Base-by-base conservation (phyloP, 2,797 vertebrate genomes). In the Phataginus tricuspis region DNA sequence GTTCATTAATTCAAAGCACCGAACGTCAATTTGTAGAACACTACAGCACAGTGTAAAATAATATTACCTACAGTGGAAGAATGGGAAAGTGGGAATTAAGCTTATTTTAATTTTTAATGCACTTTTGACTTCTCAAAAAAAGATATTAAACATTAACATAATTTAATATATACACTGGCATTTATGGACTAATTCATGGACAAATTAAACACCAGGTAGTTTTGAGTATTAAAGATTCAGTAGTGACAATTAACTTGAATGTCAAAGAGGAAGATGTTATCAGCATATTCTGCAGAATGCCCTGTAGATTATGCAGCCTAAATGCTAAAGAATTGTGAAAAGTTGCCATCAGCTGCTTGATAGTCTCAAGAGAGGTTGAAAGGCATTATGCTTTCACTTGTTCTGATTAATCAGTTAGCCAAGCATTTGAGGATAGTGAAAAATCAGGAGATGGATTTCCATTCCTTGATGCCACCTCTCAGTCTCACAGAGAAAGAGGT, bases 1-100 rank as follows among this genome's bases (percentile, higher is more conserved):
- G 66, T 96, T 96, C 95, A 92, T 98, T 98, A 96, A 97, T 92
- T 96, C 90, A 93, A 96, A 97, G n/a, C 18, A 83, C 90, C 74
- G n/a, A 97, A 96, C 74, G 34, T 91, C 86, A 92, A 86, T 97
- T 96, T 92, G 85, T 87, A 95, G 93, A 95, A 78, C 57, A 71
- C 59, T 75, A 61, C 74, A 77, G 42, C 64, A 63, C 45, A 86
- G 64, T 42, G 15, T 95, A 95, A 97, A 98, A 95, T 96, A 96
- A 91, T 93, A 92, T 92, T 96, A 96, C 61, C 83, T 83, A 53
- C 77, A 84, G 85, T 63, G 68, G 34, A 63, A 96, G 53, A 85
- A 63, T 31, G 64, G 91, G 34, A 91, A 96, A 91, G 37, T 91
- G 95, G 77, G 94, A 96, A 77, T 94, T 97, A 72, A 57, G 93